phyloP scores from a whole-genome alignment of 2,888 invertebrate genomes.

The Crematogaster levior region DNA sequence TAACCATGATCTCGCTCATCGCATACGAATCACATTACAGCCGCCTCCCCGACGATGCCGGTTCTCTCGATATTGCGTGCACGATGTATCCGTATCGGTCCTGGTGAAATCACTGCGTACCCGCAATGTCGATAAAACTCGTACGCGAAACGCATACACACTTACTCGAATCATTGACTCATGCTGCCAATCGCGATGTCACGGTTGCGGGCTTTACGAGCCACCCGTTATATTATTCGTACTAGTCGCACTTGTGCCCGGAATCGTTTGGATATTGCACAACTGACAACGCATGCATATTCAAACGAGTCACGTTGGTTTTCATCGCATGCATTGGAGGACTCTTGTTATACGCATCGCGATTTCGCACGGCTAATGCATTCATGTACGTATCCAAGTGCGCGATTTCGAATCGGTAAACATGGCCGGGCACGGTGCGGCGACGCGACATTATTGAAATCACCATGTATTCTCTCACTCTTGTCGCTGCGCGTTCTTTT shows the following conservation, averaged over 20 bases:
- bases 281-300: constrained; percentile 51
- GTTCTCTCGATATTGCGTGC: constrained; percentile 31
- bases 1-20: constrained; percentile 13
- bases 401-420: constrained; percentile 46
- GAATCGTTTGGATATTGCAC: constrained; percentile 23
- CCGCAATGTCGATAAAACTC: constrained; percentile 41
- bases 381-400: constrained; percentile 40
- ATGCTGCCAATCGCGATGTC: background rate
- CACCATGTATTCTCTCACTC: constrained; percentile 1
- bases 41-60: background rate
- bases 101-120: constrained; percentile 15
- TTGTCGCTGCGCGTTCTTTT: background rate
- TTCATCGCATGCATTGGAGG: constrained; percentile 39
- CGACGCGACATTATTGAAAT: constrained; percentile 35
- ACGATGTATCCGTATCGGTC: constrained; percentile 29
- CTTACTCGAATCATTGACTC: constrained; percentile 8
- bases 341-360: constrained; percentile 47
- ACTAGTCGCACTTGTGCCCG: constrained; percentile 22
- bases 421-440: constrained; percentile 14
- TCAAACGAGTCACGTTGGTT: constrained; percentile 48
- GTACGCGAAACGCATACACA: constrained; percentile 25
- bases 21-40: constrained; percentile 32
- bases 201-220: background rate
- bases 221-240: constrained; percentile 15
- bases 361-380: constrained; percentile 42